These are phyloP conservation scores for Drosophila erecta DNA, from an alignment of 1,140 invertebrate species.

Conservation along the genomic window DNA sequence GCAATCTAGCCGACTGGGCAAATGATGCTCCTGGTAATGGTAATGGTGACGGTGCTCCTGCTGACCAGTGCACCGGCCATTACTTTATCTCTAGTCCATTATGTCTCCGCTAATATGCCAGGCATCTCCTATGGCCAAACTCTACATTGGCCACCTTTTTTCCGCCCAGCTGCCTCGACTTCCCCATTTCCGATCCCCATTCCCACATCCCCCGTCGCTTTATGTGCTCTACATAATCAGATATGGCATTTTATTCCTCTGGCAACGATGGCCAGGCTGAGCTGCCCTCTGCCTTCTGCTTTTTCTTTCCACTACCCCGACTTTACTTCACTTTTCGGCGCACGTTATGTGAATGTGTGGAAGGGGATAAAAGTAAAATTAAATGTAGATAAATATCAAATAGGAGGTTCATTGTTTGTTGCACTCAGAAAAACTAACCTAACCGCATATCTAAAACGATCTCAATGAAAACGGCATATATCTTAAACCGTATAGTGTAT, in stretches of 20 bases:
- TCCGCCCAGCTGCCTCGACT: constrained; percentile 34
- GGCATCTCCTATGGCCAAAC: constrained; percentile 47
- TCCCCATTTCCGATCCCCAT: constrained; percentile 42
- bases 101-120: constrained; percentile 75
- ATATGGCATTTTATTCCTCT: constrained; percentile 79
- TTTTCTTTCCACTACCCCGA: constrained; percentile 4
- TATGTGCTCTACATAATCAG: constrained; percentile 79
- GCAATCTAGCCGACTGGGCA: constrained; percentile 13
- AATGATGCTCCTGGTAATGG: constrained; percentile 25
- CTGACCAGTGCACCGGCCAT: constrained; percentile 62
- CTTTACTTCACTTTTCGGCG: constrained; percentile 26
- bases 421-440: constrained; percentile 6
- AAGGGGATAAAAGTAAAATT: constrained; percentile 43
- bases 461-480: no score
- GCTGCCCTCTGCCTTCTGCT: constrained; percentile 4
- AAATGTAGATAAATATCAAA: constrained; percentile 82
- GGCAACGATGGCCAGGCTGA: constrained; percentile 32
- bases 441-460: no score
- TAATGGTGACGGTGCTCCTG: constrained; percentile 11
- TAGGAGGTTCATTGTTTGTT: constrained; percentile 73
- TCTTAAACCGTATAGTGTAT: no score
- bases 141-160: constrained; percentile 31
- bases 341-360: constrained; percentile 29
- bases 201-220: constrained; percentile 23
- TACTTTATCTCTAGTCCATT: constrained; percentile 71